Conservation (phyloP, 1,140 invertebrate species). For the Cyclina sinensis region DNA sequence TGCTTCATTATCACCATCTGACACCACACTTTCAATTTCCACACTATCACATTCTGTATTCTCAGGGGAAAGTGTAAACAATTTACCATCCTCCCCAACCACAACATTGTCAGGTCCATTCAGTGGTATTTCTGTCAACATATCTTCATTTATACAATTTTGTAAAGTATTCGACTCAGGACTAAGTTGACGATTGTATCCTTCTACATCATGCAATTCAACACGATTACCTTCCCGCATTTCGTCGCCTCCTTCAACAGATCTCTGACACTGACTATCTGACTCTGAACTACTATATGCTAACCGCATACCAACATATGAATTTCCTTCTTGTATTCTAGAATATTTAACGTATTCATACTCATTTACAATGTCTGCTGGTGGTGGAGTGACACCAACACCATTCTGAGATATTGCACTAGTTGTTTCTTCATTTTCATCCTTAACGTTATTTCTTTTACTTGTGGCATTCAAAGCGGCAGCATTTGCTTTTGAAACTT, state of each 20-base stretch:
- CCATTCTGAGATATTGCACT: conserved; percentile 15
- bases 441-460: conserved; percentile 25
- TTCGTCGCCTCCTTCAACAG: conserved; percentile 66
- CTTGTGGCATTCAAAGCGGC: conserved; percentile 42
- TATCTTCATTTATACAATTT: conserved; percentile 80
- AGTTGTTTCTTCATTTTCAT: conserved; percentile 5
- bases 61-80: conserved; percentile 97
- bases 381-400: background rate
- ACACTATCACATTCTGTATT: conserved; percentile 98
- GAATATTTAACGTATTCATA: conserved; percentile 93
- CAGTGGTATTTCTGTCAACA: conserved; percentile 84
- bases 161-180: conserved; percentile 46
- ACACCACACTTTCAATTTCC: conserved; percentile 92
- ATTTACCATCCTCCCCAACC: conserved; percentile 83
- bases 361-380: conserved; percentile 83
- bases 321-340: conserved; percentile 91
- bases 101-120: conserved; percentile 78
- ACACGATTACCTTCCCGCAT: conserved; percentile 75
- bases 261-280: conserved; percentile 50
- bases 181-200: conserved; percentile 23
- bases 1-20: conserved; percentile 86
- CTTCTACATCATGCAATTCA: conserved; percentile 77
- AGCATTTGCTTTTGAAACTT: conserved; percentile 61
- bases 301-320: conserved; percentile 93
- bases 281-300: conserved; percentile 87